Conservation (phyloP, 2,797 vertebrate genomes). For the Onychomys leucogaster region DNA sequence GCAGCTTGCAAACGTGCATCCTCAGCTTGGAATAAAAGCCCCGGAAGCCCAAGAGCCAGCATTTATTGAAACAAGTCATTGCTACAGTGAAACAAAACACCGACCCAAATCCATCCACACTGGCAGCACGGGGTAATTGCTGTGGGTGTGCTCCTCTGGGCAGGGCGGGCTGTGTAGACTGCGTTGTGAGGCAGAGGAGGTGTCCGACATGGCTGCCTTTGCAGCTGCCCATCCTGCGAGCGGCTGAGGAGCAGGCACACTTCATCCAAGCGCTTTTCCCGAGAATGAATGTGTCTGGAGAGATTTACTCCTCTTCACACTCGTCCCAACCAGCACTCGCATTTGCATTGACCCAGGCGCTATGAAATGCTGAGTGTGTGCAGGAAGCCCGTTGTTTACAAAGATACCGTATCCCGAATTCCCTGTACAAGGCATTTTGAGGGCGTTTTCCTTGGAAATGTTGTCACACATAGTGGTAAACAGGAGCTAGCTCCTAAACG, state of each 20-base stretch:
- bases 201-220: not conserved
- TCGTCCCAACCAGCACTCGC: not conserved
- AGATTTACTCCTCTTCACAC: slow-evolving; percentile 50
- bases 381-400: slow-evolving; percentile 50
- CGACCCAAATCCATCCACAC: slow-evolving; percentile 62
- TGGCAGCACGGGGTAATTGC: slow-evolving; percentile 11
- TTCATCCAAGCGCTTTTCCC: not conserved
- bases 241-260: not conserved
- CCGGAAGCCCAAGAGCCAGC: slow-evolving; percentile 71
- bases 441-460: slow-evolving; percentile 62
- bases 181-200: not conserved
- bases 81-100: slow-evolving; percentile 69
- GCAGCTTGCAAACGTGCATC: slow-evolving; percentile 83
- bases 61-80: slow-evolving; percentile 75
- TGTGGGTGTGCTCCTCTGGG: not conserved
- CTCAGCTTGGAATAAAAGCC: slow-evolving; percentile 80
- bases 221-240: not conserved
- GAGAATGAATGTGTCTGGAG: not conserved
- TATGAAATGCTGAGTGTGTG: not conserved
- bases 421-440: slow-evolving; percentile 44
- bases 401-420: not conserved
- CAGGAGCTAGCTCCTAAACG: slow-evolving; percentile 20
- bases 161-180: not conserved
- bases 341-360: not conserved
- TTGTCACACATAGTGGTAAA: not conserved